Percentiles rank a stretch among this genome's conserved stretches.
These are phyloP conservation scores for Coenobita brevimanus DNA, from an alignment of 1,140 invertebrate species.

Conservation along the genomic window DNA sequence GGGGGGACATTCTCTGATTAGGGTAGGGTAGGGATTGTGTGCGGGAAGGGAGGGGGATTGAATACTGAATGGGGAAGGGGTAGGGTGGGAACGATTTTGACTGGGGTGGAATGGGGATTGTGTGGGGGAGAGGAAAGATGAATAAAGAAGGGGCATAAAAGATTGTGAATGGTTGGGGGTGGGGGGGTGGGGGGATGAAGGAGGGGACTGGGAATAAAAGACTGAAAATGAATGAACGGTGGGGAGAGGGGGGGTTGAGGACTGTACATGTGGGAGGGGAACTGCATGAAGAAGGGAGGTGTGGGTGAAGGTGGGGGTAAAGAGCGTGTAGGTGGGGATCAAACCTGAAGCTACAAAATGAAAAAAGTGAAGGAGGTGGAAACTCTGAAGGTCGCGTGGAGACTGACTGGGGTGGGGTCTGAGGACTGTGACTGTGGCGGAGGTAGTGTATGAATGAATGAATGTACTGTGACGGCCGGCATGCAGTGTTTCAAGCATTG, in stretches of 20 bases:
- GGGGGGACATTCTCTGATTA: too few species aligned
- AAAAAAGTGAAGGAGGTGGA: too few species aligned
- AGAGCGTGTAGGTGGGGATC: too few species aligned
- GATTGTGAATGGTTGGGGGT: not conserved
- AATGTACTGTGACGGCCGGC: too few species aligned
- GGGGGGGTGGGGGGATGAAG: slow-evolving; percentile 2
- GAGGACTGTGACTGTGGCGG: too few species aligned
- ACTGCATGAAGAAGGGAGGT: slow-evolving; percentile 15
- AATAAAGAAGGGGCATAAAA: not conserved
- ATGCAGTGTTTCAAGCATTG: too few species aligned
- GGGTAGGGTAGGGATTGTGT: too few species aligned
- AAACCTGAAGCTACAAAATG: too few species aligned
- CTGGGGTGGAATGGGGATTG: not conserved
- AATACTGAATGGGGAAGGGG: not conserved
- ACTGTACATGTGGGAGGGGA: not conserved
- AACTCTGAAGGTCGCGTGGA: too few species aligned
- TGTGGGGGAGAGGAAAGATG: not conserved
- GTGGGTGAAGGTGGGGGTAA: not conserved
- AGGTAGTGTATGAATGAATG: too few species aligned
- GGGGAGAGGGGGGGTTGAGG: not conserved
- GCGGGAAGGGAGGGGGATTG: too few species aligned
- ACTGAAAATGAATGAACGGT: not conserved
- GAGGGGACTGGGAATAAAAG: not conserved
- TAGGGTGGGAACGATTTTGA: not conserved
- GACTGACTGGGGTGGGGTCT: too few species aligned